Evolutionary conservation across 1,140 invertebrate species (phyloP).

Genomic region (Cotesia vestalis): DNA sequence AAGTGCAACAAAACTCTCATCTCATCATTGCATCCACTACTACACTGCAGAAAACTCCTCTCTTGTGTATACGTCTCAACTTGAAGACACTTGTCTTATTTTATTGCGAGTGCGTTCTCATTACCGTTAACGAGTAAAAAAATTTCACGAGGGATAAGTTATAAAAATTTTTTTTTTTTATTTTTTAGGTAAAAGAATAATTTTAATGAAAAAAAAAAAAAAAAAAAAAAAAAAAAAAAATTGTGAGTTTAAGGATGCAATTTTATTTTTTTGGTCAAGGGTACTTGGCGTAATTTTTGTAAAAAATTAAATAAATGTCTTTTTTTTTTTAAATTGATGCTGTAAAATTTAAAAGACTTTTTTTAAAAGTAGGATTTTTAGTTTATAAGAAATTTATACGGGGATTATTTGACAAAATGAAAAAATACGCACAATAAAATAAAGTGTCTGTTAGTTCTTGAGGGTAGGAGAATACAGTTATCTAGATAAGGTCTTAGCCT

Average conservation of each 20-base stretch:
- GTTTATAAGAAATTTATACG: no score
- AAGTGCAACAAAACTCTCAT: conserved; percentile 24
- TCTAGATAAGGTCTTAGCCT: no score
- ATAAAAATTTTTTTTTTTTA: neutral
- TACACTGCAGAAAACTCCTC: neutral
- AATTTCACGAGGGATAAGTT: conserved; percentile 1
- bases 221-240: neutral
- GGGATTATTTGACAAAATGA: no score
- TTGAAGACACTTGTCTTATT: conserved; percentile 24
- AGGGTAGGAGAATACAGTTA: no score
- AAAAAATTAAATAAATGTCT: no score
- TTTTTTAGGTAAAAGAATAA: neutral
- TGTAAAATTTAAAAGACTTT: no score
- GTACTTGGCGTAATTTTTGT: no score
- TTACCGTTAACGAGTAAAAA: conserved; percentile 21
- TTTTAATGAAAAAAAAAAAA: conserved; percentile 19
- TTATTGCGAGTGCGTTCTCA: conserved; percentile 18
- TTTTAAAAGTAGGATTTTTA: no score
- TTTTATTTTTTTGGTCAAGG: no score
- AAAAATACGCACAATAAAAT: no score
- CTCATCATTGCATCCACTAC: neutral
- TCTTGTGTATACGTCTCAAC: conserved; percentile 18
- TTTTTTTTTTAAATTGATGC: no score
- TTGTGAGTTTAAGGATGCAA: neutral
- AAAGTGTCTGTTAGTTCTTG: no score